Percentiles rank a stretch among this genome's conserved stretches.
phyloP scores from a whole-genome alignment of 2,797 vertebrate species.

The Leptatherina wallacei region DNA sequence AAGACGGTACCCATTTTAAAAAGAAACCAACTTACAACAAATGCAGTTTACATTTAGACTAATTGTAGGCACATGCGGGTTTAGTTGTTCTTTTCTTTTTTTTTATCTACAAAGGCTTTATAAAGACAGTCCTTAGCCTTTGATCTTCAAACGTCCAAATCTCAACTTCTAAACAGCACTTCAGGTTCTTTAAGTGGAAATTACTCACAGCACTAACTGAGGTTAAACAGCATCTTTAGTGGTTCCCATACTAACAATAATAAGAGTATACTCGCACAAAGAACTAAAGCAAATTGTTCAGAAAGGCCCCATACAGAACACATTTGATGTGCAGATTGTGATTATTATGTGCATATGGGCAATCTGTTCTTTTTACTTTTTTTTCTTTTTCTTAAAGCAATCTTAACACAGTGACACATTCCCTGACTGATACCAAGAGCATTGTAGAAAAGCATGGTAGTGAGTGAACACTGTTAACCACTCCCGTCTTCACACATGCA shows the following conservation, averaged over 20 bases:
- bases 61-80: slow-evolving; percentile 80
- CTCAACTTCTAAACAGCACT: slow-evolving; percentile 72
- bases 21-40: slow-evolving; percentile 39
- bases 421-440: slow-evolving; percentile 67
- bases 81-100: slow-evolving; percentile 46
- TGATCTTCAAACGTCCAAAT: slow-evolving; percentile 51
- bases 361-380: slow-evolving; percentile 28
- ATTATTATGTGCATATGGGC: slow-evolving; percentile 69
- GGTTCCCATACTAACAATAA: slow-evolving; percentile 52
- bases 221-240: slow-evolving; percentile 55
- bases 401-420: slow-evolving; percentile 64
- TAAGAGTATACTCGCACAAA: slow-evolving; percentile 65
- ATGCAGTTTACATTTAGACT: slow-evolving; percentile 50
- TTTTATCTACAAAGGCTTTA: slow-evolving; percentile 65
- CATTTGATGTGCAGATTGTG: slow-evolving; percentile 69
- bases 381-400: slow-evolving; percentile 37
- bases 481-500: slow-evolving; percentile 67
- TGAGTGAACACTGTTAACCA: slow-evolving; percentile 38
- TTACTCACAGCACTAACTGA: slow-evolving; percentile 57
- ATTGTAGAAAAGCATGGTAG: slow-evolving; percentile 63
- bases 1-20: slow-evolving; percentile 23
- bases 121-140: slow-evolving; percentile 60
- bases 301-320: slow-evolving; percentile 64
- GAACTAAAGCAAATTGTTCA: slow-evolving; percentile 64
- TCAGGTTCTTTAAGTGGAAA: slow-evolving; percentile 68